Base-by-base conservation (phyloP, 2,797 vertebrate genomes). In the Brachymystax lenok region DNA sequence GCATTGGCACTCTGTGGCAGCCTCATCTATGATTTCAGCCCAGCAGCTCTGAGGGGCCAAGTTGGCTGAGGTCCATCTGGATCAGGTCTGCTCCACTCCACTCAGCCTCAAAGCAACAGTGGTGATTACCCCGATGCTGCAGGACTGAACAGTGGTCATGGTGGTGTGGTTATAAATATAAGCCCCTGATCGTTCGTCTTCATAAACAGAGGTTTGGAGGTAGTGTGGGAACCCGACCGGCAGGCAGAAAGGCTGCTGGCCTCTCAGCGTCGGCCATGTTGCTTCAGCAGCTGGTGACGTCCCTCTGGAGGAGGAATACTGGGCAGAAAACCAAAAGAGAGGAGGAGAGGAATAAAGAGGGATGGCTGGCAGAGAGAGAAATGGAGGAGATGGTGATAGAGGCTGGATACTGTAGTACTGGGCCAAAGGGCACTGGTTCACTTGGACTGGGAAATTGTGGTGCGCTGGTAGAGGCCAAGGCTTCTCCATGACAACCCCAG, bases 141-240 rank as follows among this genome's bases (percentile, higher is more conserved):
- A n/a, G 56, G 6, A 59, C n/a, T 59, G 90, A 89, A 92, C 82
- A 70, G 82, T 90, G 93, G 92, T 93, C 93, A 93, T 92, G 94
- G 94, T 93, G 92, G 92, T 93, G 94, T 87, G 92, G 94, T 95
- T 96, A 95, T 95, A 96, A 96, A 96, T 95, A 96, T 76, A 93
- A 94, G 93, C 91, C 93, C 90, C 88, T 86, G 93, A 94, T 93
- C 92, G 90, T 91, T 93, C 91, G 93, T 85, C 70, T 94, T 96
- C 91, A 89, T 91, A 93, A 95, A 88, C 89, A 92, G 91, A 92
- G 94, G 91, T 90, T 91, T 88, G 90, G 92, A 89, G 83, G 90
- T 93, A 89, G 92, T 96, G 94, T 92, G 94, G 95, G 93, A 96
- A 93, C 82, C 63, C 74, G 56, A n/a, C 17, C 56, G 71, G 77